A percentile compares a stretch with the other conserved stretches of the same genome.
These are phyloP conservation scores for Gambusia affinis DNA, from an alignment of 2,113 vertebrate genomes.

Conservation along the genomic window DNA sequence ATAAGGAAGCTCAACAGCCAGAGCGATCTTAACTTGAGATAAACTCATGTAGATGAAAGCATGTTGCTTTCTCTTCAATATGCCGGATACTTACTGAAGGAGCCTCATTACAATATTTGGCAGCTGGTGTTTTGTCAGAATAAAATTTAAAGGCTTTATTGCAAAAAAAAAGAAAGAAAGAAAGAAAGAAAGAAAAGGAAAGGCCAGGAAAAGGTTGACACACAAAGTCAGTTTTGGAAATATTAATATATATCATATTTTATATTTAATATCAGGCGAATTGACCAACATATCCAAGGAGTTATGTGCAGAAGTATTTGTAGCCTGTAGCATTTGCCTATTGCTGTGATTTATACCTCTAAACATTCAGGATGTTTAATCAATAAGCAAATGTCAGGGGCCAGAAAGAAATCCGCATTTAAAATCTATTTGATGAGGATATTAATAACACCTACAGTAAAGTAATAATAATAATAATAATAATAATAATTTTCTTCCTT, in stretches of 20 bases:
- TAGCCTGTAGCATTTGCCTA: neutral
- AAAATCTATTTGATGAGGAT: neutral
- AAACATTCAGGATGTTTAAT: conserved; percentile 4
- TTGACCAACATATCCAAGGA: neutral
- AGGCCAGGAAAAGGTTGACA: conserved; percentile 3
- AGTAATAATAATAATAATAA: neutral
- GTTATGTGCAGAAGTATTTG: neutral
- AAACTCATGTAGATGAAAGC: too few relatives aligned
- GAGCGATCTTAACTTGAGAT: neutral
- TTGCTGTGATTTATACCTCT: conserved; percentile 13
- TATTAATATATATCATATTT: too few relatives aligned
- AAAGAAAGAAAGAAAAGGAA: neutral
- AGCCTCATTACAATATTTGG: neutral
- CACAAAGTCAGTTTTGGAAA: neutral
- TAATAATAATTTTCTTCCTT: neutral
- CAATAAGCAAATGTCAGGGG: conserved; percentile 11
- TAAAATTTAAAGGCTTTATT: neutral
- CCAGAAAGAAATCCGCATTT: neutral
- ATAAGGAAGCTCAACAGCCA: neutral
- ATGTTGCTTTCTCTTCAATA: neutral
- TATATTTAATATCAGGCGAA: neutral
- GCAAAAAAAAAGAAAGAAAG: too few relatives aligned
- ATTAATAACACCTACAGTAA: conserved; percentile 3
- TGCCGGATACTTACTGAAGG: neutral
- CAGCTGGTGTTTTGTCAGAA: neutral